These are phyloP conservation scores for Drosophila repletoides DNA, from an alignment of 1,140 invertebrate genomes.

Conservation along the genomic window DNA sequence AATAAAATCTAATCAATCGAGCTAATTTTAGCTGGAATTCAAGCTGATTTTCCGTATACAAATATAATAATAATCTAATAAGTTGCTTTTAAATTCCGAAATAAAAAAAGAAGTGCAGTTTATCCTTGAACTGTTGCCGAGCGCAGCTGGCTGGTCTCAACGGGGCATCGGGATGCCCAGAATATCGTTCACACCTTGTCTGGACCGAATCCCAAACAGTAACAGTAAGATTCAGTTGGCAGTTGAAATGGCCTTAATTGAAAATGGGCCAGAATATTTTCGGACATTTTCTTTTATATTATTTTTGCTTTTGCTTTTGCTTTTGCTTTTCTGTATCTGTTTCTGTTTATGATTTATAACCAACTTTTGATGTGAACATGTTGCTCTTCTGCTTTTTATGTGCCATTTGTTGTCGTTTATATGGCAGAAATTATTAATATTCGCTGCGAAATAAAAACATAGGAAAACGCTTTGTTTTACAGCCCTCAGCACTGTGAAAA, in stretches of 20 bases:
- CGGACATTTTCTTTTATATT: slow-evolving; percentile 18
- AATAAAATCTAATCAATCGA: too few species aligned
- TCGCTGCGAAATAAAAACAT: slow-evolving; percentile 46
- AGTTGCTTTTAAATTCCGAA: not conserved
- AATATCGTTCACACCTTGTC: slow-evolving; percentile 18
- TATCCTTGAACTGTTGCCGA: slow-evolving; percentile 21
- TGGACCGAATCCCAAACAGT: not conserved
- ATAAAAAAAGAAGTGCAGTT: not conserved
- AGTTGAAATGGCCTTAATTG: slow-evolving; percentile 18
- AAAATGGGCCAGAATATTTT: slow-evolving; percentile 22
- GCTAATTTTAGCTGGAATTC: too few species aligned
- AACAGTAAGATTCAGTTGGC: not conserved
- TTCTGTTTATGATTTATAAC: slow-evolving; percentile 59
- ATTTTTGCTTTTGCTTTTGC: too few species aligned
- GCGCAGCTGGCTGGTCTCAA: slow-evolving; percentile 17
- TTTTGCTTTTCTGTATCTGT: too few species aligned
- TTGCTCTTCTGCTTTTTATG: slow-evolving; percentile 60
- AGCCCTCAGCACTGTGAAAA: slow-evolving; percentile 29
- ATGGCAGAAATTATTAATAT: slow-evolving; percentile 66
- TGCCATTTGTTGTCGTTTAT: slow-evolving; percentile 53
- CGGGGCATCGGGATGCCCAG: not conserved
- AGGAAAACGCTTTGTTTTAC: slow-evolving; percentile 58
- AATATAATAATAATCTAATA: not conserved
- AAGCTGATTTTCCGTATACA: too few species aligned
- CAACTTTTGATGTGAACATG: slow-evolving; percentile 63